Conservation (phyloP, 2,797 vertebrate genomes). For the Coregonus suidteri region DNA sequence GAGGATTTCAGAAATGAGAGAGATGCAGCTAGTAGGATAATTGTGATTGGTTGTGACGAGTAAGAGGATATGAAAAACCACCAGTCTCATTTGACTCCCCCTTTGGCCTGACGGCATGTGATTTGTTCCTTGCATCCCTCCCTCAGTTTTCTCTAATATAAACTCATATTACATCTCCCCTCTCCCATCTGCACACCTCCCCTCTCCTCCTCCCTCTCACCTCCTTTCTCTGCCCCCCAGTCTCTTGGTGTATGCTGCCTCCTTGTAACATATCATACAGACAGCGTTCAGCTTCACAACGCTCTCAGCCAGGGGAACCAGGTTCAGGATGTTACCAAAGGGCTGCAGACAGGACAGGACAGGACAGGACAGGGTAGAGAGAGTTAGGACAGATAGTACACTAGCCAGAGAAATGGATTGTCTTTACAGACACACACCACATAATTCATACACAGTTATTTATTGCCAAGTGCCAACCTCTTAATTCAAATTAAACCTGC, state of each 20-base stretch:
- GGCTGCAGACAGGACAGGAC: slow-evolving; percentile 68
- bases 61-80: background rate
- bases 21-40: background rate
- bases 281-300: slow-evolving; percentile 96
- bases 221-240: slow-evolving; percentile 91
- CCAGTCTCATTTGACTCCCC: background rate
- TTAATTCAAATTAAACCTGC: too few species aligned
- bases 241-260: slow-evolving; percentile 95
- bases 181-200: too few species aligned
- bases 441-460: background rate
- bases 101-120: too few species aligned
- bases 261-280: slow-evolving; percentile 94
- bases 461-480: too few species aligned
- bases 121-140: too few species aligned
- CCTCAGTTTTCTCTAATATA: background rate
- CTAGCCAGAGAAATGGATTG: too few species aligned
- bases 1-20: background rate
- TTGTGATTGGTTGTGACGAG: background rate
- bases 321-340: slow-evolving; percentile 90
- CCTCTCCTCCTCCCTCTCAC: slow-evolving; percentile 62
- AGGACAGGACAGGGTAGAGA: slow-evolving; percentile 21
- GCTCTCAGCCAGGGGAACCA: slow-evolving; percentile 92
- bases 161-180: background rate
- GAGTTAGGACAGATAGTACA: background rate
- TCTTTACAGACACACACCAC: slow-evolving; percentile 6